Percentiles rank a stretch among this genome's conserved stretches.
phyloP scores from a whole-genome alignment of 1,140 invertebrate species.

The Lamellibrachia luymesi region DNA sequence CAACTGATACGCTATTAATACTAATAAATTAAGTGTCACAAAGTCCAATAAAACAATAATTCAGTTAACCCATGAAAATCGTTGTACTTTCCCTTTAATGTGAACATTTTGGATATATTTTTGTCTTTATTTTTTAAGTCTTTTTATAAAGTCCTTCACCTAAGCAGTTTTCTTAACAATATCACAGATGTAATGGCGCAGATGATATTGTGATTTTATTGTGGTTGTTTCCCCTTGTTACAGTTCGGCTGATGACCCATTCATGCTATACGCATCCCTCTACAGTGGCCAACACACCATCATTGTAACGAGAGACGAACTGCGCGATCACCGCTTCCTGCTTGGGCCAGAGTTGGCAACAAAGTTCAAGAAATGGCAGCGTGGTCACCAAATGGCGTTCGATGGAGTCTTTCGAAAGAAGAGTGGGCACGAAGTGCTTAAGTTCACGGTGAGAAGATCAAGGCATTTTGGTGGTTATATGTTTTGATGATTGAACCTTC shows the following conservation, averaged over 20 bases:
- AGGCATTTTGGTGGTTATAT: no score
- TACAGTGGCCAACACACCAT: background rate
- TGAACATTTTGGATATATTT: no score
- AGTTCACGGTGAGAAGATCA: background rate
- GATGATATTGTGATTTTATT: background rate
- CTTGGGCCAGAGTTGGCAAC: conserved; percentile 11
- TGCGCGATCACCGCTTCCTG: conserved; percentile 22
- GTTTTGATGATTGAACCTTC: no score
- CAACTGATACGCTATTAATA: no score
- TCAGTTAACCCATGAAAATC: no score
- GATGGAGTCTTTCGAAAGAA: conserved; percentile 1
- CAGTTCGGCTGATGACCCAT: conserved; percentile 27
- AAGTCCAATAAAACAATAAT: no score
- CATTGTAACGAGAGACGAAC: conserved; percentile 25
- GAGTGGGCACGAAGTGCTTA: background rate
- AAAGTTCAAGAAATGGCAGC: conserved; percentile 25
- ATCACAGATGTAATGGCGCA: no score
- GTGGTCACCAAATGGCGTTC: conserved; percentile 24
- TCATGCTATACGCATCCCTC: conserved; percentile 21
- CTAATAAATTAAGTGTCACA: no score
- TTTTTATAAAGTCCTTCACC: no score
- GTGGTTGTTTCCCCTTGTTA: background rate
- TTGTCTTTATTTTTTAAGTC: no score
- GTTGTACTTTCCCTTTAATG: no score
- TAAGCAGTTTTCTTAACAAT: no score